Conservation (phyloP, 2,797 vertebrate genomes). For the Channallabes apus region DNA sequence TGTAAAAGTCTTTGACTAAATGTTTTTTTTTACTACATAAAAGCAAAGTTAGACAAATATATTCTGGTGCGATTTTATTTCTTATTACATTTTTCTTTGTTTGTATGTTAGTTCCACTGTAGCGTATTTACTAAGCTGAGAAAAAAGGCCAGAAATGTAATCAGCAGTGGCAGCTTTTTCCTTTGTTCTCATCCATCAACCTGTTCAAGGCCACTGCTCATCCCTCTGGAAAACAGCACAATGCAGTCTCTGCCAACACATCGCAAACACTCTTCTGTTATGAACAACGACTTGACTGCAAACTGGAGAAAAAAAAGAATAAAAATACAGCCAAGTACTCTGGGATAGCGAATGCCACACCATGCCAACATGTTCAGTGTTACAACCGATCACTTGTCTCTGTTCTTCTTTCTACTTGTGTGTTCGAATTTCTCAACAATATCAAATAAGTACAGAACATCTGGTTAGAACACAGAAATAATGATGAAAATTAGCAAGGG, state of each 20-base stretch:
- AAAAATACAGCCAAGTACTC: not conserved
- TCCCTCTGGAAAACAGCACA: slow-evolving; percentile 4
- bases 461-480: not conserved
- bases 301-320: not conserved
- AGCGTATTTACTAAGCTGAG: not conserved
- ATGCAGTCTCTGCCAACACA: not conserved
- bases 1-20: not conserved
- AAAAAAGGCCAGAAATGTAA: slow-evolving; percentile 12
- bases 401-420: not conserved
- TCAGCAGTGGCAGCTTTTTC: slow-evolving; percentile 8
- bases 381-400: not conserved
- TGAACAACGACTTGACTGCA: not conserved
- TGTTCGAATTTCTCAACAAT: not conserved
- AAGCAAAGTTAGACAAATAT: not conserved
- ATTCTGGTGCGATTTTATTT: not conserved
- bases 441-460: not conserved
- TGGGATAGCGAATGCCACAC: not conserved
- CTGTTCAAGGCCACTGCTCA: slow-evolving; percentile 15
- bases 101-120: not conserved
- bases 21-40: not conserved
- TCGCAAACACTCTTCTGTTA: not conserved
- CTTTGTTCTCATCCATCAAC: slow-evolving; percentile 7
- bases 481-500: not conserved
- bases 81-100: not conserved
- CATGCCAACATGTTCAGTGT: not conserved